A percentile compares a stretch with the other conserved stretches of the same genome.
These are phyloP conservation scores for Trisateles emortualis DNA, from an alignment of 2,888 invertebrate species.

Conservation along the genomic window DNA sequence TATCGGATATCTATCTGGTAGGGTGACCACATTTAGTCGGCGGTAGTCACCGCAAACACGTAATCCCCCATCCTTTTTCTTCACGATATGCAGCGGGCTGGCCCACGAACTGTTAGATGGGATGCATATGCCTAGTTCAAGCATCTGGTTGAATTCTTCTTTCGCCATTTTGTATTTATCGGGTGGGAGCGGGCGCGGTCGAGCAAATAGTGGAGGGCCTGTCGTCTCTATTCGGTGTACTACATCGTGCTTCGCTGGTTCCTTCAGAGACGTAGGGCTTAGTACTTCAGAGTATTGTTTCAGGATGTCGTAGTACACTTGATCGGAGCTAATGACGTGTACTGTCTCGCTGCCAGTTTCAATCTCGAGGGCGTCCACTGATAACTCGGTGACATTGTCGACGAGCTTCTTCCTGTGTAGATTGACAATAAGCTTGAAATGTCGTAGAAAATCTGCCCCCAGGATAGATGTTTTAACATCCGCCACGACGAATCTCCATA, in stretches of 20 bases:
- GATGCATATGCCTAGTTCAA: conserved; percentile 36
- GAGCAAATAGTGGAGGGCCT: conserved; percentile 5
- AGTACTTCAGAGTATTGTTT: too few relatives aligned
- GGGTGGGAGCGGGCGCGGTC: conserved; percentile 10
- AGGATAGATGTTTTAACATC: conserved; percentile 9
- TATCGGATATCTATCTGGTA: too few relatives aligned
- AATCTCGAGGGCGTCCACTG: too few relatives aligned
- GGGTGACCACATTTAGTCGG: too few relatives aligned
- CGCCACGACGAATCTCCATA: conserved; percentile 11
- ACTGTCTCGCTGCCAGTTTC: too few relatives aligned
- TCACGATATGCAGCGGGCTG: conserved; percentile 36
- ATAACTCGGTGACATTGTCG: conserved; percentile 20
- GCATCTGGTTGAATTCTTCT: conserved; percentile 33
- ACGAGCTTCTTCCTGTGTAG: conserved; percentile 5
- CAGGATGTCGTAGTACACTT: too few relatives aligned
- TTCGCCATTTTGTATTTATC: conserved; percentile 22
- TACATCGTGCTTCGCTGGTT: too few relatives aligned
- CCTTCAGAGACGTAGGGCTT: too few relatives aligned
- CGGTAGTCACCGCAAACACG: too few relatives aligned
- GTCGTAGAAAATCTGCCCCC: conserved; percentile 11
- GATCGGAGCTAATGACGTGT: too few relatives aligned
- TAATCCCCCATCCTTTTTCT: too few relatives aligned
- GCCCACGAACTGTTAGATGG: conserved; percentile 46
- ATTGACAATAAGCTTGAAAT: conserved; percentile 9
- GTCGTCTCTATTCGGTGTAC: conserved; percentile 8